phyloP scores from a whole-genome alignment of 2,113 vertebrate species.

The Hippoglossus stenolepis region DNA sequence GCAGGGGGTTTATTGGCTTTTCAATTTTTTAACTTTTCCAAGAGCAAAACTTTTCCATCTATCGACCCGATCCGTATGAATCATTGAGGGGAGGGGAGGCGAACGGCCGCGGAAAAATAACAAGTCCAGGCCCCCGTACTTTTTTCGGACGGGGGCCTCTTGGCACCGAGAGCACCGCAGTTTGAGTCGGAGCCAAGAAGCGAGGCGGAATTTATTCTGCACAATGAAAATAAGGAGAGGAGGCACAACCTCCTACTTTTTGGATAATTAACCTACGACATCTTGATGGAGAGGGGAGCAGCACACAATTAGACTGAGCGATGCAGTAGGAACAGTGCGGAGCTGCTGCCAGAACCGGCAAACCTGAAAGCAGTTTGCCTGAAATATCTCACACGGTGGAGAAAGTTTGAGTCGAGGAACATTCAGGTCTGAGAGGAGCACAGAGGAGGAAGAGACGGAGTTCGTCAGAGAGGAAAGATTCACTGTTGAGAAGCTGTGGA shows the following conservation, averaged over 20 bases:
- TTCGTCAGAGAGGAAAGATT: neutral
- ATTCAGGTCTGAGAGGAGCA: neutral
- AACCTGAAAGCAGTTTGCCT: constrained; percentile 7
- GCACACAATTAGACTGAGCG: constrained; percentile 13
- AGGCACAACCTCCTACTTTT: constrained; percentile 34
- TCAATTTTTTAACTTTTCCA: constrained; percentile 31
- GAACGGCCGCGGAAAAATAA: constrained; percentile 56
- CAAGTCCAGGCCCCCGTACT: constrained; percentile 39
- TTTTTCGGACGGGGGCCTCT: constrained; percentile 23
- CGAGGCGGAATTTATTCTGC: constrained; percentile 43
- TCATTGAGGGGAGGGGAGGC: constrained; percentile 37
- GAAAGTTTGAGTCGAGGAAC: neutral
- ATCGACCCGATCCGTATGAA: constrained; percentile 36
- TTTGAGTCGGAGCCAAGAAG: constrained; percentile 34
- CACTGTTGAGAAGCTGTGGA: neutral
- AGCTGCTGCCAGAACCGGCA: neutral
- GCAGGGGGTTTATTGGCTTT: constrained; percentile 29
- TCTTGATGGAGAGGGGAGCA: constrained; percentile 27
- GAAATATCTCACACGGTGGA: neutral
- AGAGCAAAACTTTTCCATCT: constrained; percentile 17
- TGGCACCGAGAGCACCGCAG: constrained; percentile 44
- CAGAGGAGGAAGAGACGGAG: too few relatives aligned
- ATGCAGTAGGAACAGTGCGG: neutral
- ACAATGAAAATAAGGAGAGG: constrained; percentile 31
- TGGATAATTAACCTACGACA: constrained; percentile 57